Base-by-base conservation (phyloP, 2,888 invertebrate species). In the Ligdia adustata region DNA sequence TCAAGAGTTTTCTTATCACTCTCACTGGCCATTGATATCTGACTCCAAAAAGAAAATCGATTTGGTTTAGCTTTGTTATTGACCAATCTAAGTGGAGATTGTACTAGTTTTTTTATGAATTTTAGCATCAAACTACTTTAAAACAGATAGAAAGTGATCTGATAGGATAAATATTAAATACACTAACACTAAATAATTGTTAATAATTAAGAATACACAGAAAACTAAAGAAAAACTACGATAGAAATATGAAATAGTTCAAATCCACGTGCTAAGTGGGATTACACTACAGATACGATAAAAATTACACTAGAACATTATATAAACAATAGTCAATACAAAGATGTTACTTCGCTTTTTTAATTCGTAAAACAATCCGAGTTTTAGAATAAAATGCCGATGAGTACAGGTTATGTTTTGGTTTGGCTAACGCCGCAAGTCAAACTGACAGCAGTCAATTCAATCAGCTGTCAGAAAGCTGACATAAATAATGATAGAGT, bases 1-100 rank as follows among this genome's bases (percentile, higher is more conserved):
- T 76, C 72, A 52, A 66, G 64, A 56, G 77, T 75, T 11, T 33
- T 66, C 72, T 80, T 80, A 0, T 56, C 45, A 33, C 59, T 42
- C 5, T 67, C 65, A 39, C 56, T 62, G 5, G 75, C 70, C 82
- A 85, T 84, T 41, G 57, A 71, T 7, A 60, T 15, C 12, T 55
- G 34, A 24, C 58, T 64, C 35, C 38, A 38, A 3, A 34, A 26
- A 7, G n/a, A 34, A 35, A 40, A 32, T n/a, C 18, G 31, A 13
- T 37, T 40, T 34, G 20, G 15, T 34, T 18, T 24, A 4, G 28
- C 12, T 37, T 26, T 52, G n/a, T 27, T 43, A 4, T 28, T 18
- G 40, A 52, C 50, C 13, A 58, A 51, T 48, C 14, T 58, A 40
- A 44, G 49, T 9, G 50, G 45, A 48, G 54, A 57, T 41, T 34